phyloP scores from a whole-genome alignment of 2,797 vertebrate genomes.

The Scolopax rusticola region DNA sequence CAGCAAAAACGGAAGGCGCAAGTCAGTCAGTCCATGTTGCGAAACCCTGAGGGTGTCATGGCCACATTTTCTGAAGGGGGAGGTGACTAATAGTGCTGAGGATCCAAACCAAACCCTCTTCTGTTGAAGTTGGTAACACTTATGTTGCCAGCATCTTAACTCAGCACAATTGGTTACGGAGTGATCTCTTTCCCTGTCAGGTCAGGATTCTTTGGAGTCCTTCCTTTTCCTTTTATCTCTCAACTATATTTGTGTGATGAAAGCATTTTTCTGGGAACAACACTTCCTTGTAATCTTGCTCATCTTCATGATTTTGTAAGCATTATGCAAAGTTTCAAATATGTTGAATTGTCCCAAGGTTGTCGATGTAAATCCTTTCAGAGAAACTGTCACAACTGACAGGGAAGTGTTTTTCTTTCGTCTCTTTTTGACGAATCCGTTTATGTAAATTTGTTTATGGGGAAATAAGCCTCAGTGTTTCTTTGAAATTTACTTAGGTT shows the following conservation, averaged over 20 bases:
- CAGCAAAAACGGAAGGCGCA: not conserved
- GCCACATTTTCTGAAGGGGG: not conserved
- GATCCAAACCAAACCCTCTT: not conserved
- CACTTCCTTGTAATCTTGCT: conserved; percentile 20
- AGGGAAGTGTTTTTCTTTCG: not conserved
- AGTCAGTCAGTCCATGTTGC: not conserved
- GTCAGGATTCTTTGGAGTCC: not conserved
- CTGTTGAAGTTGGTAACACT: not conserved
- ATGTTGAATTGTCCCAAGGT: not conserved
- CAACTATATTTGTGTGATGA: not conserved
- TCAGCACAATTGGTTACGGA: not conserved
- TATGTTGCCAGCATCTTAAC: not conserved
- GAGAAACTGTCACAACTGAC: not conserved
- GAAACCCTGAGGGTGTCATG: not conserved
- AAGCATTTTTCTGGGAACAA: conserved; percentile 24
- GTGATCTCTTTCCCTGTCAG: not conserved
- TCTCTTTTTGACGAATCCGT: not conserved
- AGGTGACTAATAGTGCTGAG: not conserved
- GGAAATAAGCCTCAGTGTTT: not conserved
- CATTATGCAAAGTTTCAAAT: conserved; percentile 20
- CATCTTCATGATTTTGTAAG: conserved; percentile 5
- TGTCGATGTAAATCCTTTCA: not conserved
- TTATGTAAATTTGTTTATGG: not conserved
- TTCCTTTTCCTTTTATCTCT: not conserved
- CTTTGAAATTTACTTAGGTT: not conserved